phyloP scores from a whole-genome alignment of 2,888 invertebrate species.

The Scaptomyza parva region DNA sequence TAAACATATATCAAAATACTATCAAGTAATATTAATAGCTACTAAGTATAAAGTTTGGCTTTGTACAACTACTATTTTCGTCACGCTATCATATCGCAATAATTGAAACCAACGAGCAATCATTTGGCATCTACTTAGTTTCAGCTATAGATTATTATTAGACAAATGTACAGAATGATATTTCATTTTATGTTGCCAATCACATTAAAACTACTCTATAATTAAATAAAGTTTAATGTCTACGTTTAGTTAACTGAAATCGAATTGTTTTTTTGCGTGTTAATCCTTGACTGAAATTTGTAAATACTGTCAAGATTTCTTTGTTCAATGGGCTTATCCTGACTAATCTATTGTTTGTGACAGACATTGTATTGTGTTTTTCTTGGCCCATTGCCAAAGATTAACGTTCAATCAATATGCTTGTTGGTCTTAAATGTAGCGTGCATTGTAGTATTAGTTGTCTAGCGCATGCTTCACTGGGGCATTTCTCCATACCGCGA shows the following conservation, averaged over 20 bases:
- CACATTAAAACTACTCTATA: constrained; percentile 1
- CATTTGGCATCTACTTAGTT: constrained; percentile 7
- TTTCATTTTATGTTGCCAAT: neutral
- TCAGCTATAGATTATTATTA: constrained; percentile 6
- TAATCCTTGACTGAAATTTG: constrained; percentile 1
- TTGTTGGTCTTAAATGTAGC: constrained; percentile 13
- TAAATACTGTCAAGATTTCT: neutral
- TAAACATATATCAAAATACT: constrained; percentile 4
- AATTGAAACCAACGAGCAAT: constrained; percentile 22
- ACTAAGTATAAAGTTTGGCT: constrained; percentile 13
- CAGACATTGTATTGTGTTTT: neutral
- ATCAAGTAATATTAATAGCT: constrained; percentile 18
- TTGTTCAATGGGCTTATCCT: neutral
- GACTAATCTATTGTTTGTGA: constrained; percentile 1
- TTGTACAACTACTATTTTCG: constrained; percentile 18
- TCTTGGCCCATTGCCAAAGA: constrained; percentile 10
- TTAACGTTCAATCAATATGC: constrained; percentile 21
- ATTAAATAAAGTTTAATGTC: constrained; percentile 9
- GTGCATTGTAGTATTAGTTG: constrained; percentile 44
- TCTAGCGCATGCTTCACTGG: constrained; percentile 63
- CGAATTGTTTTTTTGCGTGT: neutral
- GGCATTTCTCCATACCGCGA: constrained; percentile 66
- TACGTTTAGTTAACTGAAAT: neutral
- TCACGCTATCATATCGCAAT: constrained; percentile 29
- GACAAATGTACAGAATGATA: constrained; percentile 27